These are phyloP conservation scores for Meloe dianella DNA, from an alignment of 2,888 invertebrate genomes.

Conservation along the genomic window DNA sequence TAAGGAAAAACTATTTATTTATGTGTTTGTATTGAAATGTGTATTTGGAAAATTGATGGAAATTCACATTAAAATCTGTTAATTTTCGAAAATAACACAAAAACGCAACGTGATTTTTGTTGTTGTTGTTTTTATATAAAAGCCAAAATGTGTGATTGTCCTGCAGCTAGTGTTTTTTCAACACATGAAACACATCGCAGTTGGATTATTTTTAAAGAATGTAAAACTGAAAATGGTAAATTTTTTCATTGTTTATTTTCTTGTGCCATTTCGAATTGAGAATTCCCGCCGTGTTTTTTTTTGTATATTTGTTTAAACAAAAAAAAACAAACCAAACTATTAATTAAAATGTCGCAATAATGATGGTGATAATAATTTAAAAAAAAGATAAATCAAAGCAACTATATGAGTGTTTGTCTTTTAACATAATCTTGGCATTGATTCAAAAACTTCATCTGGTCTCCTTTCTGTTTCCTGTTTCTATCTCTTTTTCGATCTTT, in stretches of 20 bases:
- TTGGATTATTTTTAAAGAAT: conserved; percentile 79
- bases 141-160: conserved; percentile 64
- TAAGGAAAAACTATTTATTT: no score
- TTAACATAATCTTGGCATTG: conserved; percentile 22
- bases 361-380: conserved; percentile 7
- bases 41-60: no score
- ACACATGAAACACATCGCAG: conserved; percentile 75
- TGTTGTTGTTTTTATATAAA: background rate
- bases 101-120: background rate
- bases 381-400: no score
- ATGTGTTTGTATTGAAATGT: no score
- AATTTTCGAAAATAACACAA: no score
- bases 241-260: no score
- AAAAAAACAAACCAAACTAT: no score
- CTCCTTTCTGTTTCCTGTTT: conserved; percentile 19
- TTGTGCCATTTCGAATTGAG: no score
- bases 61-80: no score
- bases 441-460: conserved; percentile 20
- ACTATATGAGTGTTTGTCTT: conserved; percentile 22
- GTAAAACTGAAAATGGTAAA: conserved; percentile 56
- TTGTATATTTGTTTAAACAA: no score
- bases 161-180: conserved; percentile 66
- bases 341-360: conserved; percentile 8
- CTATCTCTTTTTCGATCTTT: conserved; percentile 2
- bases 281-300: no score